These are phyloP conservation scores for Tachuris rubrigastra DNA, from an alignment of 2,113 vertebrate genomes.

Conservation along the genomic window DNA sequence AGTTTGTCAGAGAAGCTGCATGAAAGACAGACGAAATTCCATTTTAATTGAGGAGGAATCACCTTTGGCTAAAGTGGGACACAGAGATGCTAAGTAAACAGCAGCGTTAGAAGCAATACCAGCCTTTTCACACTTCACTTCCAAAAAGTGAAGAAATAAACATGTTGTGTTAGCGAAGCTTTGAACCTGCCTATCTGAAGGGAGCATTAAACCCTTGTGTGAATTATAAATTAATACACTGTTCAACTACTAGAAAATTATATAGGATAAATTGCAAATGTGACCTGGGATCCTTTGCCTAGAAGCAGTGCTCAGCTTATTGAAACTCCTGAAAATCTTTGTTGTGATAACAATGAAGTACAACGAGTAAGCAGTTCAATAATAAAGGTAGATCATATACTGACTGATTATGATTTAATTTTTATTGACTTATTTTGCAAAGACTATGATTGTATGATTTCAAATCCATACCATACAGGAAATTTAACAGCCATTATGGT, in stretches of 20 bases:
- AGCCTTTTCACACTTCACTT: not conserved
- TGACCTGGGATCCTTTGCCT: not conserved
- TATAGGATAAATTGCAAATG: not conserved
- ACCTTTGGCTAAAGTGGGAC: not conserved
- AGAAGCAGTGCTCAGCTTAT: not conserved
- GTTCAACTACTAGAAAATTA: not conserved
- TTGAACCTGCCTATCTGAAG: not conserved
- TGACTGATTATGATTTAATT: not conserved
- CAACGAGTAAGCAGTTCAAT: not conserved
- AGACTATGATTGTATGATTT: not conserved
- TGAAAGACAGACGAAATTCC: not conserved
- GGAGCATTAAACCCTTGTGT: not conserved
- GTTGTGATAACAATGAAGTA: not conserved
- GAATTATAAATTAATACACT: not conserved
- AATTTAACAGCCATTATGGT: not conserved
- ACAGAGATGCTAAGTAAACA: not conserved
- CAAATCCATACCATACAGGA: not conserved
- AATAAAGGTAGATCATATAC: not conserved
- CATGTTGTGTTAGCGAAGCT: rapidly evolving
- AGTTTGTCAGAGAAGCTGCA: not conserved
- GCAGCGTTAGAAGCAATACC: not conserved
- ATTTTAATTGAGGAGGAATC: not conserved
- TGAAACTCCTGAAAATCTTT: not conserved
- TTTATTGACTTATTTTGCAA: not conserved
- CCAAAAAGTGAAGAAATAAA: not conserved